Conservation (phyloP, 2,113 vertebrate genomes). For the Corvus moneduloides region DNA sequence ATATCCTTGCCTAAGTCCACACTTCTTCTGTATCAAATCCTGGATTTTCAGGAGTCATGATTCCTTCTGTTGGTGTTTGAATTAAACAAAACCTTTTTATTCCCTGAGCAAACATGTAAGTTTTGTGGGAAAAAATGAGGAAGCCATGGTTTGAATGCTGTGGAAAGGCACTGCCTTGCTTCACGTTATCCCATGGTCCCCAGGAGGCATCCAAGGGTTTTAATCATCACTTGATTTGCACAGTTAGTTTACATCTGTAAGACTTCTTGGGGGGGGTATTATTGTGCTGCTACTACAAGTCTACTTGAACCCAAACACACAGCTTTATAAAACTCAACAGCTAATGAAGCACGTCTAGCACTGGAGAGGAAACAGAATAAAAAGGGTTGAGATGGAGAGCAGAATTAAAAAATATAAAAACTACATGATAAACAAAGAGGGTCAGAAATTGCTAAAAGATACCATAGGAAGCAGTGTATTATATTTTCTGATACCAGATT, state of each 20-base stretch:
- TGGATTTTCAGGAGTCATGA: neutral
- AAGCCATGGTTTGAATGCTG: neutral
- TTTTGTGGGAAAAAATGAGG: neutral
- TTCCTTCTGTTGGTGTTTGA: neutral
- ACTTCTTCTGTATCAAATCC: neutral
- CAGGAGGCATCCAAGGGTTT: neutral
- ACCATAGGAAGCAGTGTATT: neutral
- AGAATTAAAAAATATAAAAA: neutral
- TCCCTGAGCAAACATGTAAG: neutral
- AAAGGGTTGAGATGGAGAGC: neutral
- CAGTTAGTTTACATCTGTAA: neutral
- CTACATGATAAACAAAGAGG: neutral
- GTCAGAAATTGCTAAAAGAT: neutral
- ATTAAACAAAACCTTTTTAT: neutral
- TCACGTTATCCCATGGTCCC: neutral
- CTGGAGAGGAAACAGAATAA: neutral
- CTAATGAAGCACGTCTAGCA: neutral
- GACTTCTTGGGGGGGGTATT: neutral
- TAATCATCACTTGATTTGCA: neutral
- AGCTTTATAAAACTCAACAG: neutral
- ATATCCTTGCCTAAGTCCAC: neutral
- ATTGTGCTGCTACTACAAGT: neutral
- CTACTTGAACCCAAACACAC: neutral
- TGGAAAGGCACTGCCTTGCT: neutral
- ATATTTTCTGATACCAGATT: slow-evolving; percentile 20